Conservation (phyloP, 1,140 invertebrate genomes). For the Lordiphosa mommai region DNA sequence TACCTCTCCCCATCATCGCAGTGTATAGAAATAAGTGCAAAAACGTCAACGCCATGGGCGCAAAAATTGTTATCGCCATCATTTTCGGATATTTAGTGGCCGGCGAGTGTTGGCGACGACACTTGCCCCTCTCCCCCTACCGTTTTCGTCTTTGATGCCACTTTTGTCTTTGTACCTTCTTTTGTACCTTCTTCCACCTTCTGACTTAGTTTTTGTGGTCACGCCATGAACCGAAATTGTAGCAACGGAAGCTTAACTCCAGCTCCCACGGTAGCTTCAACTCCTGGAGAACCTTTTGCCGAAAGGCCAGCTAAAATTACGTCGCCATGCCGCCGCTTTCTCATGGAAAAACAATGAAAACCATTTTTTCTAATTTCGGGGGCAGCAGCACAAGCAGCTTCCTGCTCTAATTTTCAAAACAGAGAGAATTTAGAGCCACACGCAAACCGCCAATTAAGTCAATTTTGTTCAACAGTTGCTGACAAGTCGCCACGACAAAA, state of each 20-base stretch:
- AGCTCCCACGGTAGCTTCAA: constrained; percentile 66
- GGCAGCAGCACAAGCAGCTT: constrained; percentile 17
- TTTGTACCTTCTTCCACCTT: constrained; percentile 3
- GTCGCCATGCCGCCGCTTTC: constrained; percentile 36
- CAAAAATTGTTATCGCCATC: constrained; percentile 73
- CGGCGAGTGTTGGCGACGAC: constrained; percentile 38
- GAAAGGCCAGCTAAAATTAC: constrained; percentile 67
- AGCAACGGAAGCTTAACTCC: constrained; percentile 59
- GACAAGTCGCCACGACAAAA: constrained; percentile 20
- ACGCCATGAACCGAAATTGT: constrained; percentile 69
- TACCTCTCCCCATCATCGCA: too few relatives aligned
- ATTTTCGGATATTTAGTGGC: constrained; percentile 52
- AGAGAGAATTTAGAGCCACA: constrained; percentile 47
- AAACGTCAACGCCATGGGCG: constrained; percentile 73
- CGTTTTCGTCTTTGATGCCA: background rate
- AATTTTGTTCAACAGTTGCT: constrained; percentile 32
- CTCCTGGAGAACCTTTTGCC: constrained; percentile 59
- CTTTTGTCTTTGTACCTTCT: too few relatives aligned
- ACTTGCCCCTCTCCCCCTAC: constrained; percentile 8
- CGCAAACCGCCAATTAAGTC: constrained; percentile 63
- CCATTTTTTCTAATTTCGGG: constrained; percentile 40
- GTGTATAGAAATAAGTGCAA: constrained; percentile 55
- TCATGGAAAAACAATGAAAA: constrained; percentile 66
- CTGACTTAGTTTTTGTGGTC: constrained; percentile 55
- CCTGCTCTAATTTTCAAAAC: constrained; percentile 58